Evolutionary conservation across 2,797 vertebrate species (phyloP), one percentile per base, ranked within the genome.

Genomic region (Centropyge bicolor): DNA sequence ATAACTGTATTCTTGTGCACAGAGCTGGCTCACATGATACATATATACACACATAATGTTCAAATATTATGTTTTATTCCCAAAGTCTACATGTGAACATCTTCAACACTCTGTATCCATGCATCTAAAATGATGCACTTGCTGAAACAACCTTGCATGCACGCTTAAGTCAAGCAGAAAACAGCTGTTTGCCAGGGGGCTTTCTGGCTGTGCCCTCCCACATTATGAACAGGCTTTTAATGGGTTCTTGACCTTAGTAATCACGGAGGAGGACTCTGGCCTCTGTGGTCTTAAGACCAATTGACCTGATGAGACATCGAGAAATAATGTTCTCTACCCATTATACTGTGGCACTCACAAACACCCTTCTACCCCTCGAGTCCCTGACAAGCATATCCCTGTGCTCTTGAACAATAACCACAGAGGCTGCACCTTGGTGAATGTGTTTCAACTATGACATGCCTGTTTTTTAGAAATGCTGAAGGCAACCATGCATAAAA

Each of bases 171-270:
- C 51, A 24, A 87, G 66, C 36, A 76, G 68, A 73, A 73, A 89
- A 67, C 75, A 81, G 67, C 38, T 70, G 65, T 40, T 59, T 56
- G 64, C 81, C 40, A 11, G 41, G 14, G 65, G 84, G 45, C 43
- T 59, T 83, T 77, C 66, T 85, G 69, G 54, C 8, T 63, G 55
- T 66, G 45, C 31, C 59, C 76, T 76, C 62, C 67, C 64, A 80
- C 71, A 70, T 54, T 45, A 55, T 52, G 61, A 78, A 83, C 24
- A 81, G 76, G 63, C 24, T 71, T 84, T 85, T 84, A 89, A 91
- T 90, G 75, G 83, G 81, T 83, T 90, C 72, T 87, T 88, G 86
- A 92, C 88, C 86, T 91, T 74, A 74, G 70, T 67, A 88, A 90
- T 88, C 73, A 83, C 54, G 35, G 40, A 83, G 56, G 56, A 86